phyloP scores from a whole-genome alignment of 1,140 invertebrate species.

The Musca vetustissima region DNA sequence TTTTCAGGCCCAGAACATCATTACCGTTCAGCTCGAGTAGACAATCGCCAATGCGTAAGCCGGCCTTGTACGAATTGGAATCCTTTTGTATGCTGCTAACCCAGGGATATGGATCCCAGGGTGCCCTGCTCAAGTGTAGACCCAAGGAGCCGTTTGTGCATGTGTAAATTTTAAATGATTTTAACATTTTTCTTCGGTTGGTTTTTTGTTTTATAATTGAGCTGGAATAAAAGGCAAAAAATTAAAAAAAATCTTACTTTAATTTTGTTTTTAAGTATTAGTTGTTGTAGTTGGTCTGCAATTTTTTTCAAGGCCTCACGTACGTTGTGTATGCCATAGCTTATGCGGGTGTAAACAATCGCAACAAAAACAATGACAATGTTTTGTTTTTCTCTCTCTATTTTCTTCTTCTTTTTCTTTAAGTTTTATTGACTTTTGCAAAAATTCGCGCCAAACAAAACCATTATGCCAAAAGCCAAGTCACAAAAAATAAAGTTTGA shows the following conservation, averaged over 20 bases:
- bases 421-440: conserved; percentile 14
- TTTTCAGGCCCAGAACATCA: conserved; percentile 51
- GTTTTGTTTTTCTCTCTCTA: too few relatives aligned
- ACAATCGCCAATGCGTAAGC: conserved; percentile 52
- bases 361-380: too few relatives aligned
- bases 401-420: neutral
- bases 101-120: conserved; percentile 57
- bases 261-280: neutral
- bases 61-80: conserved; percentile 50
- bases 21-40: conserved; percentile 53
- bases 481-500: too few relatives aligned
- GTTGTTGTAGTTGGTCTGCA: neutral
- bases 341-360: too few relatives aligned
- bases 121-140: conserved; percentile 54
- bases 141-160: conserved; percentile 51
- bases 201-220: neutral
- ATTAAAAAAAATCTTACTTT: neutral
- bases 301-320: conserved; percentile 7
- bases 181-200: conserved; percentile 34
- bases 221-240: neutral
- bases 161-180: conserved; percentile 47
- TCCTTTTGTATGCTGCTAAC: conserved; percentile 44
- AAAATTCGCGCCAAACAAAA: too few relatives aligned
- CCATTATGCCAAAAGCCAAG: too few relatives aligned
- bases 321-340: too few relatives aligned